phyloP scores from a whole-genome alignment of 2,888 invertebrate species.

The Temnothorax ravouxi region DNA sequence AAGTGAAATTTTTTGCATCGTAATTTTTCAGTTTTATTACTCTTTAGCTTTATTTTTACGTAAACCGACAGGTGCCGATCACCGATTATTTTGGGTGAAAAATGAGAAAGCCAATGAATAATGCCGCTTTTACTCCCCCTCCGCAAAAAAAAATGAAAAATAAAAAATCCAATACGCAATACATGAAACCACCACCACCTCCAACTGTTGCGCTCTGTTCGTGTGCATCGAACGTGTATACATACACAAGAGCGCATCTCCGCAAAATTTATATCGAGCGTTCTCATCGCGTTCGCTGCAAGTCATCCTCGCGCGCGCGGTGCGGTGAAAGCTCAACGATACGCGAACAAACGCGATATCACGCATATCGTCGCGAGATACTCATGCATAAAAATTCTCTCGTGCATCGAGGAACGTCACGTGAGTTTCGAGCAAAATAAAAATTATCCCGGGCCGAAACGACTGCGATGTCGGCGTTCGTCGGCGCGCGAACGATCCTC shows the following conservation, averaged over 20 bases:
- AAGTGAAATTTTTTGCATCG: background rate
- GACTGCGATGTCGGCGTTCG: background rate
- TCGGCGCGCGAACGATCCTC: background rate
- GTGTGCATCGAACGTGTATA: slow-evolving; percentile 9
- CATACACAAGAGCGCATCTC: slow-evolving; percentile 17
- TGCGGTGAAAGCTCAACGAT: slow-evolving; percentile 45
- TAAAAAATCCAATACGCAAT: slow-evolving; percentile 27
- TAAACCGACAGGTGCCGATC: background rate
- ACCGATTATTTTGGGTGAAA: slow-evolving; percentile 7
- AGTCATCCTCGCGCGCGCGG: slow-evolving; percentile 30
- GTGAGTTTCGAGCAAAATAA: slow-evolving; percentile 18
- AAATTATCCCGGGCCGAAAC: slow-evolving; percentile 16
- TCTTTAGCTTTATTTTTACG: slow-evolving; percentile 1
- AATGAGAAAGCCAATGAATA: background rate
- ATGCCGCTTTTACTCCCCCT: background rate
- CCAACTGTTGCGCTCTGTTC: slow-evolving; percentile 32
- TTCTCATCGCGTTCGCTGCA: slow-evolving; percentile 42
- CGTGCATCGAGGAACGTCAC: background rate
- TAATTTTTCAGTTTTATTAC: slow-evolving; percentile 20
- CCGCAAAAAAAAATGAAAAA: background rate
- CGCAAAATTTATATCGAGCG: slow-evolving; percentile 46
- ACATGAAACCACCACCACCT: slow-evolving; percentile 12
- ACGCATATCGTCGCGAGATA: slow-evolving; percentile 27
- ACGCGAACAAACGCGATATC: slow-evolving; percentile 33
- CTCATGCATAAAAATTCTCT: slow-evolving; percentile 6